Base-by-base conservation (phyloP, 1,140 invertebrate species). In the Scaptodrosophila lebanonensis region DNA sequence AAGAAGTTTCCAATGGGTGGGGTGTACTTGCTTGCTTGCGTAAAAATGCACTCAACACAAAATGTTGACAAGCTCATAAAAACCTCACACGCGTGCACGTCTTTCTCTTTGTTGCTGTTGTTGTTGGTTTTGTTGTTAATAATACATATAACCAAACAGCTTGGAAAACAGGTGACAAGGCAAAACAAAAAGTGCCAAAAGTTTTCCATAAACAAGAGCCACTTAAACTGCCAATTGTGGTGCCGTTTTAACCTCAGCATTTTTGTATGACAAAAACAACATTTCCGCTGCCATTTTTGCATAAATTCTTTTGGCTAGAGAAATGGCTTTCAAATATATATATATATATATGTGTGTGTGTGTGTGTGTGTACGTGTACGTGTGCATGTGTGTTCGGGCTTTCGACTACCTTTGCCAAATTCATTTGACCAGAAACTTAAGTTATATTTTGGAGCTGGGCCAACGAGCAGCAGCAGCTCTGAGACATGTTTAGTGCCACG, bases 371-470 rank as follows among this genome's bases (percentile, higher is more conserved):
- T 22, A 42, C 47, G 18, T 61, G 43, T 38, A 32, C 20, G 8
- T 3, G 7, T 44, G 12, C 17, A n/a, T 17, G 5, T 13, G 29
- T 48, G 5, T 43, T 47, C 22, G 27, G 22, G 32, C 36, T 53
- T 65, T 53, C 18, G 49, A 56, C 64, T 83, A 83, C 79, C 79
- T 85, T 77, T 85, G 83, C 83, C 83, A 85, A 85, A 85, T 85
- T 84, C 83, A 85, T 85, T 85, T 85, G 83, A 85, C 83, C 83
- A 84, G 83, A 85, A 85, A 85, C 83, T 85, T 85, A 85, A 85
- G 83, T 85, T 84, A 83, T 77, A 85, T 84, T 85, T 85, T 85
- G 83, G 83, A 84, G 12, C 12, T 2, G 13, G 17, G 73, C 83
- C 83, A 85, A 62, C 44, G 40, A 59, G 42, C 15, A 22, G 16